Percentiles rank a stretch among this genome's conserved stretches.
phyloP scores from a whole-genome alignment of 2,888 invertebrate species.

The Torymus tubicola region DNA sequence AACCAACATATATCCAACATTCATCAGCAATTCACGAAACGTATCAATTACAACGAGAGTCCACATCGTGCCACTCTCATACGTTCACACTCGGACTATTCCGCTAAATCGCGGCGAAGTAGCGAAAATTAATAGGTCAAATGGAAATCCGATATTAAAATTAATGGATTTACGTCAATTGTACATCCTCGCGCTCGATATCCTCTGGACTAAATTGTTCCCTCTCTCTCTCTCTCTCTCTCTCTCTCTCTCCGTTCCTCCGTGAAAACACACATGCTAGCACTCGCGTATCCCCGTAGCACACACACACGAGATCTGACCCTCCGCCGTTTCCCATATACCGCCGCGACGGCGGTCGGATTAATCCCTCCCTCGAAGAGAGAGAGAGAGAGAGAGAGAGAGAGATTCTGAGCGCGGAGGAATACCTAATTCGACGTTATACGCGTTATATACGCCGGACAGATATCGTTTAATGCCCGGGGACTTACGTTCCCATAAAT shows the following conservation, averaged over 20 bases:
- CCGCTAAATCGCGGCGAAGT: neutral
- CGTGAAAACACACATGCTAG: conserved; percentile 9
- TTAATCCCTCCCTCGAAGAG: conserved; percentile 54
- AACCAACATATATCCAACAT: too few relatives aligned
- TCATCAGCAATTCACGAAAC: neutral
- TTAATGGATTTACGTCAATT: conserved; percentile 49
- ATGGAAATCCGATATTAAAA: conserved; percentile 54
- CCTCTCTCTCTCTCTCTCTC: neutral
- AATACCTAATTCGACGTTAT: conserved; percentile 62
- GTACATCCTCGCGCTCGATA: conserved; percentile 26
- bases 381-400: too few relatives aligned
- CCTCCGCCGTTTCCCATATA: conserved; percentile 16
- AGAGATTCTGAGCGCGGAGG: conserved; percentile 49
- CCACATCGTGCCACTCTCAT: neutral
- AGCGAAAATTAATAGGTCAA: conserved; percentile 49
- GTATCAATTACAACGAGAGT: conserved; percentile 30
- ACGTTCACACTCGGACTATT: neutral
- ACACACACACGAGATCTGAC: neutral
- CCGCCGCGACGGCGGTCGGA: conserved; percentile 38
- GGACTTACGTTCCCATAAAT: conserved; percentile 61
- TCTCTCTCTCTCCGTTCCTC: neutral
- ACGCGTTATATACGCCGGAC: conserved; percentile 18
- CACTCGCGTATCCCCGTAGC: neutral
- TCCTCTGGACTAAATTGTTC: conserved; percentile 35
- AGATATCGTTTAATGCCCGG: conserved; percentile 40